Percentiles rank a stretch among this genome's conserved stretches.
Evolutionary conservation across 2,797 vertebrate genomes (phyloP).

Genomic region (Gephyroberyx darwinii): DNA sequence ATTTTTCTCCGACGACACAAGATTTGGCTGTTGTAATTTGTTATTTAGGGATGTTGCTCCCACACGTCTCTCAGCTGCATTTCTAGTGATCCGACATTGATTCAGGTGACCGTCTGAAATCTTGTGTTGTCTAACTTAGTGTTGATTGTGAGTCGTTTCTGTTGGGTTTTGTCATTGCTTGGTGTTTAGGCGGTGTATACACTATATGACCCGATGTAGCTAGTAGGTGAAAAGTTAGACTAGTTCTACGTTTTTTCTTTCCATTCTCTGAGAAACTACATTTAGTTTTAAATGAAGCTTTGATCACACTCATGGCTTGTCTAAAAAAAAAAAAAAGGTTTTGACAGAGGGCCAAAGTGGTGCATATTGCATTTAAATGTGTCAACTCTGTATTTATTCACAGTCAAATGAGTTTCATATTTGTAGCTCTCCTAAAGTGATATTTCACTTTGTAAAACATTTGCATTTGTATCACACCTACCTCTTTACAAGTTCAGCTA

Average conservation of each 20-base stretch:
- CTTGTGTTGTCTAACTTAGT: conserved; percentile 27
- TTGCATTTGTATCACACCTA: too few species aligned
- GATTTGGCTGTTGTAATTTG: conserved; percentile 5
- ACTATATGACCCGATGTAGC: conserved; percentile 19
- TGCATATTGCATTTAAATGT: conserved; percentile 3
- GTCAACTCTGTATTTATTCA: background rate
- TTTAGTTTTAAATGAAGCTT: conserved; percentile 23
- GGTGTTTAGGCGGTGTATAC: conserved; percentile 35
- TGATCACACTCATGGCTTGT: background rate
- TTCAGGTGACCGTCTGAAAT: conserved; percentile 20
- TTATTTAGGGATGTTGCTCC: conserved; percentile 19
- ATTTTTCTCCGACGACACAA: conserved; percentile 1
- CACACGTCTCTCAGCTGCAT: conserved; percentile 15
- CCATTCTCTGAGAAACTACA: background rate
- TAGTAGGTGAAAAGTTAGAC: conserved; percentile 10
- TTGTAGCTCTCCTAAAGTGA: too few species aligned
- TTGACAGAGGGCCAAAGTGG: conserved; percentile 8
- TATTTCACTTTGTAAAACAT: too few species aligned
- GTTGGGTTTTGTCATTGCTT: conserved; percentile 49
- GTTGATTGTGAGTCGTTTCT: conserved; percentile 36
- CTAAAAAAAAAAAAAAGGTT: background rate
- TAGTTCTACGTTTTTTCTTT: conserved; percentile 5
- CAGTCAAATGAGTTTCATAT: too few species aligned
- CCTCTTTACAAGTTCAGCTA: too few species aligned
- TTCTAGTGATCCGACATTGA: background rate